Evolutionary conservation across 2,113 vertebrate species (phyloP).

Genomic region (Equus quagga): DNA sequence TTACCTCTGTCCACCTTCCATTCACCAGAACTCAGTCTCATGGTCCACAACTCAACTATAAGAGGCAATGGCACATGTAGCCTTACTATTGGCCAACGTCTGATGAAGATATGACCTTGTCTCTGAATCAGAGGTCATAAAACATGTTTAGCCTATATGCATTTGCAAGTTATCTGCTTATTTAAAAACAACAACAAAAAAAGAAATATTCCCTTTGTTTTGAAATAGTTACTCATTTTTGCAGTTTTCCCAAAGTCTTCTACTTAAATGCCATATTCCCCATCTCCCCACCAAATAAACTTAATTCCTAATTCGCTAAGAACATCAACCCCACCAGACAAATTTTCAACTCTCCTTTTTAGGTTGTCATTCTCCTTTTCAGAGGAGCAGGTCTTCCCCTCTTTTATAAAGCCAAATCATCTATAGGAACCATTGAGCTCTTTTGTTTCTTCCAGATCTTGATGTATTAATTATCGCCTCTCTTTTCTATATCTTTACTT

Average conservation of each 20-base stretch:
- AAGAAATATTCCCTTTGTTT: background rate
- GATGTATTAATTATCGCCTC: background rate
- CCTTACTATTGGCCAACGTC: background rate
- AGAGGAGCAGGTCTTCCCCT: background rate
- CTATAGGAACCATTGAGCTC: background rate
- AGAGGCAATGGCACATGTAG: background rate
- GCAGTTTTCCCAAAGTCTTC: background rate
- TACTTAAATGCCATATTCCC: background rate
- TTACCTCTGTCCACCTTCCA: background rate
- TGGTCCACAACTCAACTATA: background rate
- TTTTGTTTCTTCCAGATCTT: background rate
- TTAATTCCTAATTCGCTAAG: background rate
- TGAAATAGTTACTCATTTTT: background rate
- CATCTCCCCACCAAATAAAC: background rate
- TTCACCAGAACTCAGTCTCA: background rate
- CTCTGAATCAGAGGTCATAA: background rate
- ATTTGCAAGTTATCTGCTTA: background rate
- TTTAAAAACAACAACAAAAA: background rate
- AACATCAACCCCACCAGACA: background rate
- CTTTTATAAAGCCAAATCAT: background rate
- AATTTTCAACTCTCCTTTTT: background rate
- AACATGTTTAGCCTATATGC: background rate
- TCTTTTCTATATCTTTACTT: background rate
- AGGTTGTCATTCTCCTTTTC: background rate
- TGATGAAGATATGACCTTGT: background rate